Evolutionary conservation across 2,113 vertebrate species (phyloP).

Genomic region (Strigops habroptila): DNA sequence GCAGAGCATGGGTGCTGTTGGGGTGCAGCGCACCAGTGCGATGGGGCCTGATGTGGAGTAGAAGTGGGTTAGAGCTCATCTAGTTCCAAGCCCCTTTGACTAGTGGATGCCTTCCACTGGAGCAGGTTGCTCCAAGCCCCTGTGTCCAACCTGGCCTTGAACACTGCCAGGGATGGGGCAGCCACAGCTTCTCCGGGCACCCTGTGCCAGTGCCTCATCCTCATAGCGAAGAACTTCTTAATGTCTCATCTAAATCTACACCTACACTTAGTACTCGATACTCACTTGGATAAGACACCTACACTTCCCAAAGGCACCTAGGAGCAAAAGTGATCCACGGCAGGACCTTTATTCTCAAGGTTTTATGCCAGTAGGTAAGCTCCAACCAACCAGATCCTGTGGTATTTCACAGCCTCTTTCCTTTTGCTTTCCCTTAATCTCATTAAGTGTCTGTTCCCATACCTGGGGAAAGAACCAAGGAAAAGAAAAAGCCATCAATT

Average conservation of each 20-base stretch:
- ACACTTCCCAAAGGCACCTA: neutral
- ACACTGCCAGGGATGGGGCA: neutral
- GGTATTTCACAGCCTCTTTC: slow-evolving; percentile 57
- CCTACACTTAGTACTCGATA: neutral
- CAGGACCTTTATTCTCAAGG: neutral
- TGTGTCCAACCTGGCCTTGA: neutral
- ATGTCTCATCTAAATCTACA: neutral
- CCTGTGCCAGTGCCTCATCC: neutral
- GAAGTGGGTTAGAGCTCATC: neutral
- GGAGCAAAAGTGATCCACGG: neutral
- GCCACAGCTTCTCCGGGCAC: neutral
- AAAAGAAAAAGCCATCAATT: slow-evolving; percentile 67
- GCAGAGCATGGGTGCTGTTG: neutral
- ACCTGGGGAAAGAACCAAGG: slow-evolving; percentile 51
- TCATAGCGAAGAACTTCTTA: neutral
- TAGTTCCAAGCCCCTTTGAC: neutral
- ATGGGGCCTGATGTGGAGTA: neutral
- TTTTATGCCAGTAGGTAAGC: slow-evolving; percentile 4
- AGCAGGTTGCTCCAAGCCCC: neutral
- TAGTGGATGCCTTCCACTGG: neutral
- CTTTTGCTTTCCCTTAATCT: slow-evolving; percentile 71
- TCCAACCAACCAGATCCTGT: neutral
- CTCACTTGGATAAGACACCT: neutral
- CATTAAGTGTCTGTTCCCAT: slow-evolving; percentile 75
- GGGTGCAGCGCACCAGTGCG: neutral